Base-by-base conservation (phyloP, 2,888 invertebrate species). In the Torymus aiolomorphi region DNA sequence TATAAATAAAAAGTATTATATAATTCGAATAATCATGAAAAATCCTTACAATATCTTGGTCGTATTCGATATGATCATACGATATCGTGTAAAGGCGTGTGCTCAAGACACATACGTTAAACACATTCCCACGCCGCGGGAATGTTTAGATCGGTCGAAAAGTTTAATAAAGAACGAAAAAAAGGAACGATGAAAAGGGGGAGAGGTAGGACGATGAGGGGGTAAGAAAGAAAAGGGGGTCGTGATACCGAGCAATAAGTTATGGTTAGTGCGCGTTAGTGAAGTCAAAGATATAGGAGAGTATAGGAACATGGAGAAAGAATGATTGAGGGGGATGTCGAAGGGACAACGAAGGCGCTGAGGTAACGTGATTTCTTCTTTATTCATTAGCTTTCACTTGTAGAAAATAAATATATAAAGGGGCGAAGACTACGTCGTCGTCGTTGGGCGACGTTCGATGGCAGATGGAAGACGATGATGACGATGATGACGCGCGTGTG, bases 1-100 rank as follows among this genome's bases (percentile, higher is more conserved):
- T 87, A 87, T 88, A 89, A 88, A 88, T 89, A 89, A 89, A 89
- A 88, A 87, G 86, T 87, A 88, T 83, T 84, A 84, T 89, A 87
- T 89, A 88, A 87, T 89, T 87, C 84, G 86, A 87, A 87, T 86
- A 88, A 88, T 87, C 84, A 86, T 87, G 86, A 88, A 88, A 86
- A 75, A 77, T 80, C 59, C 80, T 80, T 82, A 82, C 76, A 82
- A 71, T 63, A 80, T 72, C 67, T 61, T 80, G 65, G 12, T 74
- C 76, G 57, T 73, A 79, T 70, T 20, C 80, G 74, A 73, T 82
- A 83, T 81, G 74, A 75, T 78, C 76, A 80, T 81, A 74, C 78
- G 80, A 75, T 82, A 76, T 80, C 72, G 71, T 81, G 73, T 83
- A 71, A 42, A 51, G 67, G 59, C 67, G 87, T 88, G 89, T 88